Base-by-base conservation (phyloP, 2,888 invertebrate genomes). In the Spisula solida region DNA sequence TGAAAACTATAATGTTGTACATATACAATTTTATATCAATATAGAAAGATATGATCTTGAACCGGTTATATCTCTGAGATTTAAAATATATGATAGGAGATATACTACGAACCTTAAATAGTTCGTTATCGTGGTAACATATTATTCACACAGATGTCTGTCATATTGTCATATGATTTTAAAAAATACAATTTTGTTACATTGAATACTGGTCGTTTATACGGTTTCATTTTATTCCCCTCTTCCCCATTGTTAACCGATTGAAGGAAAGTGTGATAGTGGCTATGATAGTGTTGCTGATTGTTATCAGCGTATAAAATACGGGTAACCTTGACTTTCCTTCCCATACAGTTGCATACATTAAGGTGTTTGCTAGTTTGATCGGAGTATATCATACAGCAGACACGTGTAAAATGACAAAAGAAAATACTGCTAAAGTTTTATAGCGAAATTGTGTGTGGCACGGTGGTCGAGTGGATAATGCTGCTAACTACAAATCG, bases 131-230 rank as follows among this genome's bases (percentile, higher is more conserved):
- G 41, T 51, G 60, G 82, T 79, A 79, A 82, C n/a, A 70, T 87
- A 82, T 41, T 82, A 79, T 87, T 78, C 60, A 87, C 55, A 82
- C 82, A 51, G 82, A 78, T 82, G 87, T 79, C 79, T 87, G 87
- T 87, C 87, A 87, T 87, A 87, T 51, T 86, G 86, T 89, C 89
- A 84, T 89, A 89, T 84, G 84, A 85, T 87, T 90, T 85, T 82
- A 89, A 87, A 86, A 83, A 87, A 90, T 90, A 90, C 87, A 90
- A 85, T 87, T 87, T 90, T 90, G 90, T 90, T 90, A 90, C 90
- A 87, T 87, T 89, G 82, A 81, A 29, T 34, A 31, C 66, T 14
- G 2, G 75, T 75, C 31, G 75, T 75, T 75, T 75, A 34, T 34
- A 34, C 31, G 0, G 75, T 34, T 75, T 18, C 18, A 4, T 31